These are phyloP conservation scores for Trachythela sp. DNA, from an alignment of 64 coral and sea anemone genomes.

Conservation along the genomic window DNA sequence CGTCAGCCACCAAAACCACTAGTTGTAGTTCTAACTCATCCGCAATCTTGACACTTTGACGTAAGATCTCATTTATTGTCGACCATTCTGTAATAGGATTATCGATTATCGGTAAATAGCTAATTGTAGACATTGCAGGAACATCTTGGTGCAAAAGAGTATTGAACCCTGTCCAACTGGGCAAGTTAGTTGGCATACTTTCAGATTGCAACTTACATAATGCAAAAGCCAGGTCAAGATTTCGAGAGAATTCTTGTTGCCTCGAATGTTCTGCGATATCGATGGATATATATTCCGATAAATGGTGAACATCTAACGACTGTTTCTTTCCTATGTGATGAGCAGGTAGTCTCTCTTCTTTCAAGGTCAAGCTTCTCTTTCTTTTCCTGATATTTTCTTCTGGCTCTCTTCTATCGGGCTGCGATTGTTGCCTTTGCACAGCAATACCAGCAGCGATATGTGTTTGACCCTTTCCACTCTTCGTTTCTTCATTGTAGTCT, in stretches of 20 bases:
- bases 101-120: background rate
- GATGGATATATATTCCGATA: background rate
- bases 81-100: conserved; percentile 12
- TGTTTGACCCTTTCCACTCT: conserved; percentile 16
- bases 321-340: background rate
- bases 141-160: background rate
- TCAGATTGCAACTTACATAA: conserved; percentile 3
- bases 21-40: background rate
- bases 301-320: conserved; percentile 1
- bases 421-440: conserved; percentile 17
- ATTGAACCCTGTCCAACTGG: conserved; percentile 1
- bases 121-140: background rate
- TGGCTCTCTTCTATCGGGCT: background rate
- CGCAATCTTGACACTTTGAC: background rate
- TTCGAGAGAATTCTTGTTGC: background rate
- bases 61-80: background rate
- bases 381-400: conserved; percentile 3
- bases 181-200: background rate
- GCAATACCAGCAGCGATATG: conserved; percentile 23
- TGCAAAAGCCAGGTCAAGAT: background rate
- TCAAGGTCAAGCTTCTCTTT: background rate
- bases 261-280: background rate
- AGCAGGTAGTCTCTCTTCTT: background rate
- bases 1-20: background rate
- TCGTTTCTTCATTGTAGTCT: conserved; percentile 5